phyloP scores from a whole-genome alignment of 2,797 vertebrate species.

The Geotrypetes seraphini region DNA sequence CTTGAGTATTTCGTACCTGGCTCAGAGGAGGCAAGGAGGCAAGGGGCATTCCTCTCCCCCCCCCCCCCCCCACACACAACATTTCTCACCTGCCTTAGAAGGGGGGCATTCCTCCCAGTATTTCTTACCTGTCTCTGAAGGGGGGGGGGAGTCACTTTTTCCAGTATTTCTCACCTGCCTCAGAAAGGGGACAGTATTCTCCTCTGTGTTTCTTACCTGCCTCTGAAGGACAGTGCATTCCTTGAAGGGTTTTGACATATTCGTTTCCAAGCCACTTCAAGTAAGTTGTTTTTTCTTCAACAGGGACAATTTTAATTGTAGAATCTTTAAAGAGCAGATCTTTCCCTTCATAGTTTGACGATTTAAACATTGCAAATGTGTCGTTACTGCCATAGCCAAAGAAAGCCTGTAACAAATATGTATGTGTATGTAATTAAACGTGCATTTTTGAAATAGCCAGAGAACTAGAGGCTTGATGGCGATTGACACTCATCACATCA shows the following conservation, averaged over 20 bases:
- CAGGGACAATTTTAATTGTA: conserved; percentile 56
- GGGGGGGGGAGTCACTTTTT: conserved; percentile 61
- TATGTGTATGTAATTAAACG: not conserved
- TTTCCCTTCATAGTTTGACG: conserved; percentile 56
- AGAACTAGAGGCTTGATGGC: too few relatives aligned
- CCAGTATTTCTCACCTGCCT: conserved; percentile 44
- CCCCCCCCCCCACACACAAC: not conserved
- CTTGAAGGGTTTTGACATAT: conserved; percentile 67
- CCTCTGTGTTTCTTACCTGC: conserved; percentile 24
- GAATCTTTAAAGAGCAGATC: conserved; percentile 92
- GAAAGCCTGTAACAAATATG: conserved; percentile 49
- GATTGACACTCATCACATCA: too few relatives aligned
- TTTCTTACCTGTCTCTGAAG: conserved; percentile 32
- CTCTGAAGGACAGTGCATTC: conserved; percentile 52
- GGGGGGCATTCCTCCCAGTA: not conserved
- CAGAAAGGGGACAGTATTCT: not conserved
- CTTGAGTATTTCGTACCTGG: conserved; percentile 2
- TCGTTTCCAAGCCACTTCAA: conserved; percentile 72
- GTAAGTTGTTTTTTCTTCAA: conserved; percentile 66
- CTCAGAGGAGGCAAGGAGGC: conserved; percentile 1
- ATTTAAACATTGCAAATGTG: conserved; percentile 86
- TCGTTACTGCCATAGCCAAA: conserved; percentile 58
- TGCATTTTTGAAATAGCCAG: too few relatives aligned
- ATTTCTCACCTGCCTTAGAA: not conserved
- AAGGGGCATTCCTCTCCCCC: too few relatives aligned